A percentile compares a stretch with the other conserved stretches of the same genome.
Conservation (phyloP, 2,113 vertebrate species). For the Cheirogaleus medius region DNA sequence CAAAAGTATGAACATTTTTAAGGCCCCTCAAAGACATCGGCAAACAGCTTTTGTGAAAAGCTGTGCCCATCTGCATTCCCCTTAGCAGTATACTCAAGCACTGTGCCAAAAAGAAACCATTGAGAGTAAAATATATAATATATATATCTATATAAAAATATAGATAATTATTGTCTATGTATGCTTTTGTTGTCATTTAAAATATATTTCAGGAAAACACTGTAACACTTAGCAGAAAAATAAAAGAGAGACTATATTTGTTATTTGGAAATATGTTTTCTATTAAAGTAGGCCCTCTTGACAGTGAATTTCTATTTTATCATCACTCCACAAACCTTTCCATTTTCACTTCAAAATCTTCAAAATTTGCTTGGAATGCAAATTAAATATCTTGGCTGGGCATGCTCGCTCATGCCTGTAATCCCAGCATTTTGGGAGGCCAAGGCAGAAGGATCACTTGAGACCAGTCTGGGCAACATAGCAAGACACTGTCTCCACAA, state of each 20-base stretch:
- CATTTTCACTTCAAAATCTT: slow-evolving; percentile 29
- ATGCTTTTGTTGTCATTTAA: slow-evolving; percentile 10
- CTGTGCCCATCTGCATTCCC: neutral
- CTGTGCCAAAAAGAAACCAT: neutral
- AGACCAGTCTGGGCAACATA: too few relatives aligned
- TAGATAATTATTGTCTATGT: neutral
- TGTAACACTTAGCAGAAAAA: neutral
- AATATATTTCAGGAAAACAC: slow-evolving; percentile 5
- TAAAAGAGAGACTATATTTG: neutral
- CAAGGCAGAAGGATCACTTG: too few relatives aligned
- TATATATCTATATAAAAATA: neutral
- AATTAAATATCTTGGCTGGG: neutral
- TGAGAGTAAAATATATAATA: neutral
- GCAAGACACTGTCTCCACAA: too few relatives aligned
- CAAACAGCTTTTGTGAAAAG: neutral
- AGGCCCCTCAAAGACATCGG: neutral
- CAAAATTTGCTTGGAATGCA: slow-evolving; percentile 1
- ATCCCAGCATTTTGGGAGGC: too few relatives aligned
- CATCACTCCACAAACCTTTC: neutral
- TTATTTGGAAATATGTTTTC: slow-evolving; percentile 9
- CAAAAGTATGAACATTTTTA: neutral
- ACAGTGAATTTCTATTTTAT: slow-evolving; percentile 10
- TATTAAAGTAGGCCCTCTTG: neutral
- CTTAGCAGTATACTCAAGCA: neutral
- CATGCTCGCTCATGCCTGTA: too few relatives aligned